These are phyloP conservation scores for Ammodramus savannarum DNA, from an alignment of 2,113 vertebrate species.

Conservation along the genomic window DNA sequence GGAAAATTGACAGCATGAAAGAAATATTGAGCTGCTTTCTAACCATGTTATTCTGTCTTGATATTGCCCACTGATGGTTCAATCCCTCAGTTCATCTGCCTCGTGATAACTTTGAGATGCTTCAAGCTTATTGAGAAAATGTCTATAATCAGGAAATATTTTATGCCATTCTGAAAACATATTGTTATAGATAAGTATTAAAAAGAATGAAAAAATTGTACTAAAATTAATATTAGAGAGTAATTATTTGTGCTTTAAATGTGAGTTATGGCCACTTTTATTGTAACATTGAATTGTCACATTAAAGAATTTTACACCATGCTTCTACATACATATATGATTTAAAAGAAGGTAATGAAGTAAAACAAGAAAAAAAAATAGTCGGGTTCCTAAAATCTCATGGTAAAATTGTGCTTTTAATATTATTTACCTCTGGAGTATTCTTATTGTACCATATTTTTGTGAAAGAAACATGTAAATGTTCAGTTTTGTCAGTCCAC, in stretches of 20 bases:
- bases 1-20: not conserved
- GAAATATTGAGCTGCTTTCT: not conserved
- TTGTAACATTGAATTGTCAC: not conserved
- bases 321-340: fast-evolving
- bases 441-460: not conserved
- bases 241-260: not conserved
- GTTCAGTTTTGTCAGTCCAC: not conserved
- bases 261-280: not conserved
- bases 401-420: not conserved
- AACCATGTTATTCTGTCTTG: not conserved
- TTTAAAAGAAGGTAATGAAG: not conserved
- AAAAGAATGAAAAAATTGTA: not conserved
- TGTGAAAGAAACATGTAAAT: not conserved
- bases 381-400: not conserved
- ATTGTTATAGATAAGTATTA: not conserved
- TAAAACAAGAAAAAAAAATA: not conserved
- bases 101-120: not conserved
- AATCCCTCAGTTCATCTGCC: not conserved
- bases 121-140: not conserved
- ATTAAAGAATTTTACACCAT: not conserved
- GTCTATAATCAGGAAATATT: not conserved
- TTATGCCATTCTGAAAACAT: not conserved
- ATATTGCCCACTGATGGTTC: not conserved
- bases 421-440: not conserved
- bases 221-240: not conserved